A percentile compares a stretch with the other conserved stretches of the same genome.
These are phyloP conservation scores for Silurus lanzhouensis DNA, from an alignment of 2,797 vertebrate genomes.

Conservation along the genomic window DNA sequence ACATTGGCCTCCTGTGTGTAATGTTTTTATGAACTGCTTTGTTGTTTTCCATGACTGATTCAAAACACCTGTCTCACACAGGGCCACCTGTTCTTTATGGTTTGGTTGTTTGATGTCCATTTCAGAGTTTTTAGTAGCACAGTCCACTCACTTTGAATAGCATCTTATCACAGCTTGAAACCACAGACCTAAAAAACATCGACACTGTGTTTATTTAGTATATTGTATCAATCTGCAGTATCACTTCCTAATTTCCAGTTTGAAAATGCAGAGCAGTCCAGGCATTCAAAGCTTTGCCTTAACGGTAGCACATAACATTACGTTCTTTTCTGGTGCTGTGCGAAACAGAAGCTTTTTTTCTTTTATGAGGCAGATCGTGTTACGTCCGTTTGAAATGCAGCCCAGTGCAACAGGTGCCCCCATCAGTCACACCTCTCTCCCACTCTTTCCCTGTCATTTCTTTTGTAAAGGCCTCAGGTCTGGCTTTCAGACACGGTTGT, in stretches of 20 bases:
- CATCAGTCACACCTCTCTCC: constrained; percentile 74
- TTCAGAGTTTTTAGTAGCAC: constrained; percentile 28
- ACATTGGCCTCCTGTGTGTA: not conserved
- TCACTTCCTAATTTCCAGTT: constrained; percentile 19
- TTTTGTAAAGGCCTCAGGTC: constrained; percentile 43
- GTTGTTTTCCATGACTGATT: constrained; percentile 39
- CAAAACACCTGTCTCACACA: constrained; percentile 67
- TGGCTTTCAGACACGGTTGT: constrained; percentile 27
- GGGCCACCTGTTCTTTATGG: constrained; percentile 66
- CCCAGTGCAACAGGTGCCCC: constrained; percentile 77
- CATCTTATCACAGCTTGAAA: constrained; percentile 32
- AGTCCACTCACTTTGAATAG: constrained; percentile 23
- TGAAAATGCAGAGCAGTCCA: constrained; percentile 8
- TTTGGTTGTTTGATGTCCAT: constrained; percentile 47
- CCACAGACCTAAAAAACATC: not conserved
- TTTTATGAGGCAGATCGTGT: constrained; percentile 67
- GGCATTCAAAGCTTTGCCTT: constrained; percentile 14
- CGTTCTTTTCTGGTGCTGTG: not conserved
- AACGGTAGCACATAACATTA: constrained; percentile 8
- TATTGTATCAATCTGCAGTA: constrained; percentile 26
- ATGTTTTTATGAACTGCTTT: constrained; percentile 45
- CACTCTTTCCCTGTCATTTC: constrained; percentile 51
- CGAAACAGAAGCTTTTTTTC: constrained; percentile 40
- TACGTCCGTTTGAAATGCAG: constrained; percentile 72
- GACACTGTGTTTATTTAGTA: constrained; percentile 27